Evolutionary conservation across 92 coral and sea anemone species (phyloP).

Genomic region (Zoanthus sociatus): DNA sequence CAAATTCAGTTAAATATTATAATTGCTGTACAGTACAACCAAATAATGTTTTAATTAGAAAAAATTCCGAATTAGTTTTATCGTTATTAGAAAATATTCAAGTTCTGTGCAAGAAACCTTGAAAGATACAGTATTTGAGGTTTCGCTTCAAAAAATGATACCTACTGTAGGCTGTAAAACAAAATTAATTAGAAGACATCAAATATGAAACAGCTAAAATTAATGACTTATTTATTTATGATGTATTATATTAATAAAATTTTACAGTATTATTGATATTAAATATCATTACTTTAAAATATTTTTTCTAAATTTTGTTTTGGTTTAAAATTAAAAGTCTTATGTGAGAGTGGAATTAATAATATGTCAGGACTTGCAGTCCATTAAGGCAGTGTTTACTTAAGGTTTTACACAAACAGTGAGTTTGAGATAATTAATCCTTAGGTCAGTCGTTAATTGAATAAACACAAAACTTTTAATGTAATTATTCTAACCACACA

Average conservation of each 20-base stretch:
- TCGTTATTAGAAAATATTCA: not conserved
- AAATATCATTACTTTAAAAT: not conserved
- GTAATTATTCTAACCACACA: too few relatives aligned
- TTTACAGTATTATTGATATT: too few relatives aligned
- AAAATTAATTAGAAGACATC: not conserved
- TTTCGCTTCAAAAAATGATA: not conserved
- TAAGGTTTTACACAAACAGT: constrained; percentile 6
- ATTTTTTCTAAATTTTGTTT: not conserved
- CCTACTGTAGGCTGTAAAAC: not conserved
- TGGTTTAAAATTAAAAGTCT: not conserved
- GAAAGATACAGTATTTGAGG: not conserved
- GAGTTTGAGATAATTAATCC: constrained; percentile 11
- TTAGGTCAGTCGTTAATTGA: too few relatives aligned
- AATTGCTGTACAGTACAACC: not conserved
- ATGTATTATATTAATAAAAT: not conserved
- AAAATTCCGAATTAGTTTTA: not conserved
- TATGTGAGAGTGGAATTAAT: not conserved
- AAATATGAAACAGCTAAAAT: not conserved
- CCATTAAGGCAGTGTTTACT: constrained; percentile 19
- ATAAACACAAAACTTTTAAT: too few relatives aligned
- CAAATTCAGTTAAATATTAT: not conserved
- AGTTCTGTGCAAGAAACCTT: not conserved
- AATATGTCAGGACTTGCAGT: not conserved
- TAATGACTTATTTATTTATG: not conserved
- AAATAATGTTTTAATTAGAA: not conserved